Conservation (phyloP, 2,888 invertebrate genomes). For the Gymnocheta viridis region DNA sequence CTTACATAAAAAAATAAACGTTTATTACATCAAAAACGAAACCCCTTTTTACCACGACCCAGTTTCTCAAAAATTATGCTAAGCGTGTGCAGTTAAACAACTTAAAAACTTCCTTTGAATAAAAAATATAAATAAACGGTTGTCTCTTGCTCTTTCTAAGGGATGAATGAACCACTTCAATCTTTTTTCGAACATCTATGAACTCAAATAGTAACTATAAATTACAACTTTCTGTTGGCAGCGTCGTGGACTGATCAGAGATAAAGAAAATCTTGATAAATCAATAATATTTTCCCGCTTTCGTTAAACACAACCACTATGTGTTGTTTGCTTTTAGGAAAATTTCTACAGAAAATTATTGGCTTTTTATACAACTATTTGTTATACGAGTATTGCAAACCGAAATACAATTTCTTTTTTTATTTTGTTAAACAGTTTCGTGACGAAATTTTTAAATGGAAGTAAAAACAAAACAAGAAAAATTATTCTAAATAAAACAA, state of each 20-base stretch:
- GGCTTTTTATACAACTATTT: conserved; percentile 1
- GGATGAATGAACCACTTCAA: neutral
- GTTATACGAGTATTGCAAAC: conserved; percentile 5
- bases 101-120: neutral
- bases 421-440: no score
- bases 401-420: neutral
- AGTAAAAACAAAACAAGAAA: no score
- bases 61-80: neutral
- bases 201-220: neutral
- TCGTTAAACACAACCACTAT: neutral
- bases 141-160: neutral
- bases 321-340: neutral
- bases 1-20: neutral
- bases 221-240: neutral
- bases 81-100: neutral
- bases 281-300: conserved; percentile 11
- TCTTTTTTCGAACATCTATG: no score
- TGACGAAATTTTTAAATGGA: no score
- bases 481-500: no score
- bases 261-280: conserved; percentile 12
- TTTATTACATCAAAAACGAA: neutral
- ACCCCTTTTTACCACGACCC: neutral
- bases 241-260: neutral
- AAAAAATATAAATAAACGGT: neutral
- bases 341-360: conserved; percentile 1